A percentile compares a stretch with the other conserved stretches of the same genome.
These are phyloP conservation scores for Cariama cristata DNA, from an alignment of 2,113 vertebrate species.

Conservation along the genomic window DNA sequence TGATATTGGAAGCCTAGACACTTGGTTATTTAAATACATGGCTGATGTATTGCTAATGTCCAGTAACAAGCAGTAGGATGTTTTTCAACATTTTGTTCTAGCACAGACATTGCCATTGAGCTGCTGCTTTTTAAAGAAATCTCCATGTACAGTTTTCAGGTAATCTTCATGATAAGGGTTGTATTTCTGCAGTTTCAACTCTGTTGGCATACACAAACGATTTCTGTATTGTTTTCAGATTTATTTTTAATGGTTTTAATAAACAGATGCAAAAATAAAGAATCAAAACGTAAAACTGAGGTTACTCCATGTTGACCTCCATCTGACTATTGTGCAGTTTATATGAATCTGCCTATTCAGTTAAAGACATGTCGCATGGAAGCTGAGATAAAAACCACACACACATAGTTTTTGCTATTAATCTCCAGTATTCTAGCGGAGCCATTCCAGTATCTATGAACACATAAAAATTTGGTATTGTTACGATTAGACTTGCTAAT, in stretches of 20 bases:
- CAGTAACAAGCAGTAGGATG: neutral
- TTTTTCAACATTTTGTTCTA: neutral
- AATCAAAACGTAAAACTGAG: neutral
- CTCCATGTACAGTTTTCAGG: neutral
- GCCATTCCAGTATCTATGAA: neutral
- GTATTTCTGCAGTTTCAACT: neutral
- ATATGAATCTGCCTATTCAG: neutral
- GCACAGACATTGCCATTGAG: neutral
- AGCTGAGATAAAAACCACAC: neutral
- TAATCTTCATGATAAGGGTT: neutral
- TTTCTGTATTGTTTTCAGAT: neutral
- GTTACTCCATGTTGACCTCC: neutral
- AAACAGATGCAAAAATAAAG: neutral
- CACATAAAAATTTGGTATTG: neutral
- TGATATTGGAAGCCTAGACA: neutral
- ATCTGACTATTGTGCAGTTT: neutral
- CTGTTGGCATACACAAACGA: neutral
- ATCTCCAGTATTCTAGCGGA: neutral
- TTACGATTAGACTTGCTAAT: conserved; percentile 17
- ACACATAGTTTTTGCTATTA: neutral
- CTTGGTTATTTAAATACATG: neutral
- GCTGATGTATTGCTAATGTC: neutral
- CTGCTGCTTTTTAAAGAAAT: neutral
- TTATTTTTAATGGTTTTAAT: neutral
- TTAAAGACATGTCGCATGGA: neutral